These are phyloP conservation scores for Neosilurus mollespiculum DNA, from an alignment of 2,797 vertebrate species.

Conservation along the genomic window DNA sequence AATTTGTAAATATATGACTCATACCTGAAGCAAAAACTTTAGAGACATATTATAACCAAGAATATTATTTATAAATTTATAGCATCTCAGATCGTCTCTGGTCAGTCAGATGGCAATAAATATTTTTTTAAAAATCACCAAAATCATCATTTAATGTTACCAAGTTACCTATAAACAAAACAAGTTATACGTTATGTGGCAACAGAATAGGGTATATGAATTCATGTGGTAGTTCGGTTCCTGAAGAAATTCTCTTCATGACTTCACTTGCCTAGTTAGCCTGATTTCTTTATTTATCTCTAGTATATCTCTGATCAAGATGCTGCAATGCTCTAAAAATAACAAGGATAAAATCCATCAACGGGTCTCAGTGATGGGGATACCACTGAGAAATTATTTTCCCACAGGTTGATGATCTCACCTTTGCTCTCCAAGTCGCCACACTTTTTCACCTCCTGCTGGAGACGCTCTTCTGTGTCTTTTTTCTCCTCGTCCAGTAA, in stretches of 20 bases:
- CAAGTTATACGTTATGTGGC: not conserved
- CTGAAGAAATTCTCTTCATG: not conserved
- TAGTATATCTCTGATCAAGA: not conserved
- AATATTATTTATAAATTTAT: not conserved
- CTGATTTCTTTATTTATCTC: not conserved
- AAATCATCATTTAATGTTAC: not conserved
- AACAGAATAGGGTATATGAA: not conserved
- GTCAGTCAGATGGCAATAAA: not conserved
- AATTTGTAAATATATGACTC: not conserved
- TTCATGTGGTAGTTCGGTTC: not conserved
- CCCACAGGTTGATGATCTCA: slow-evolving; percentile 42
- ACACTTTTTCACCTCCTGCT: slow-evolving; percentile 68
- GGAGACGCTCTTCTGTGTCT: slow-evolving; percentile 71
- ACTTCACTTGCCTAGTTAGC: not conserved
- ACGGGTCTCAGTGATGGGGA: not conserved
- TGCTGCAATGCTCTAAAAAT: not conserved
- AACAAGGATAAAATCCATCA: not conserved
- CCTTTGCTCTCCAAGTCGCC: slow-evolving; percentile 68
- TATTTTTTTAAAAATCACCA: not conserved
- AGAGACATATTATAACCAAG: not conserved
- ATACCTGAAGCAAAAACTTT: not conserved
- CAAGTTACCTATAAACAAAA: not conserved
- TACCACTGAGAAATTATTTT: not conserved
- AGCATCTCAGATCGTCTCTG: not conserved
- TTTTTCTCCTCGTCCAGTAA: slow-evolving; percentile 77